Conservation (phyloP, 2,888 invertebrate species). For the Slavum lentiscoides region DNA sequence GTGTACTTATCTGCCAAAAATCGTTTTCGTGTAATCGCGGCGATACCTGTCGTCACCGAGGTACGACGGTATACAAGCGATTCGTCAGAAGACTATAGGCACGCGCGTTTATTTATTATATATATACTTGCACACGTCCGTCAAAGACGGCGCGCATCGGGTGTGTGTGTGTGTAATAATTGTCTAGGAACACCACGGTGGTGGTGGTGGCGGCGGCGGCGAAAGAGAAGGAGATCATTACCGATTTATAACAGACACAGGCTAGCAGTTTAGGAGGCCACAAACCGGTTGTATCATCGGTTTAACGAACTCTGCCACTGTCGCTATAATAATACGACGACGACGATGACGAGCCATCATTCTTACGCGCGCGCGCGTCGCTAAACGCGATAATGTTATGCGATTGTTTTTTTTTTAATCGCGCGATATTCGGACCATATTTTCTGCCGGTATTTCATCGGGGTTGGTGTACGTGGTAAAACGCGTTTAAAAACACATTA, state of each 20-base stretch:
- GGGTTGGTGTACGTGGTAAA: no score
- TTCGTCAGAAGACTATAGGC: neutral
- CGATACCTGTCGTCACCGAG: neutral
- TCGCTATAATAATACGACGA: neutral
- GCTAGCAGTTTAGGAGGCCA: slow-evolving; percentile 50
- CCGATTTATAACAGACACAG: slow-evolving; percentile 46
- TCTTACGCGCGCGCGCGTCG: neutral
- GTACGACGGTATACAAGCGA: neutral
- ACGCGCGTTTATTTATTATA: neutral
- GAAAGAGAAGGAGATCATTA: slow-evolving; percentile 38
- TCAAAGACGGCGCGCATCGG: neutral
- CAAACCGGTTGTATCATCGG: slow-evolving; percentile 53
- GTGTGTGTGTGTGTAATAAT: neutral
- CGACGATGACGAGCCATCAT: neutral
- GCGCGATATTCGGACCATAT: neutral
- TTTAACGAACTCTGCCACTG: slow-evolving; percentile 45
- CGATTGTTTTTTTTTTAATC: neutral
- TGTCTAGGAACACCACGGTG: neutral
- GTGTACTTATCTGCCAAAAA: neutral
- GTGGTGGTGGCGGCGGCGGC: neutral
- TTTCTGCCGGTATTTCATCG: neutral
- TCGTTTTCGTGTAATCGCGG: neutral
- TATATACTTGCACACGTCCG: slow-evolving; percentile 9
- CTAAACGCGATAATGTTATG: neutral
- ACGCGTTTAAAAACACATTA: neutral